phyloP scores from a whole-genome alignment of 2,888 invertebrate species.

The Ormia ochracea region DNA sequence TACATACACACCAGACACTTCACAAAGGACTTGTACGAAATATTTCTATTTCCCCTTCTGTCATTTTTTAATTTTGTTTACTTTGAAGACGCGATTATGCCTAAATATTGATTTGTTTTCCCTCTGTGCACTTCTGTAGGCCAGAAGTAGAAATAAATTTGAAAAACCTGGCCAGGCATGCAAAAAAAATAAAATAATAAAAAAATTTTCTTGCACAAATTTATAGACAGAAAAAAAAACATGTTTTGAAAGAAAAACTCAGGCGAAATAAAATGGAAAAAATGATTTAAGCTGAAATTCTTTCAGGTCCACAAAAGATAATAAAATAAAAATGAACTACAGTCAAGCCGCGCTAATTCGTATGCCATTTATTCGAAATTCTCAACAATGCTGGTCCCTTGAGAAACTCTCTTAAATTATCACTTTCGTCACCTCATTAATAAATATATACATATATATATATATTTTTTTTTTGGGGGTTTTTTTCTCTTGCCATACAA shows the following conservation, averaged over 20 bases:
- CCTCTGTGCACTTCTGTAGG: constrained; percentile 32
- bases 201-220: constrained; percentile 1
- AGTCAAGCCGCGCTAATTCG: too few relatives aligned
- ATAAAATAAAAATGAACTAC: too few relatives aligned
- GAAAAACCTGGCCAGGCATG: constrained; percentile 8
- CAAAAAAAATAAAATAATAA: constrained; percentile 19
- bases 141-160: constrained; percentile 36
- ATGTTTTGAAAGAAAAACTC: neutral
- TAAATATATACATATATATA: too few relatives aligned
- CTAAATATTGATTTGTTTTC: constrained; percentile 53
- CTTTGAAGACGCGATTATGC: constrained; percentile 29
- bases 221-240: neutral
- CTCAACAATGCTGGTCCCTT: too few relatives aligned
- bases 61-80: neutral
- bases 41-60: neutral
- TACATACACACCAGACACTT: neutral
- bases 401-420: too few relatives aligned
- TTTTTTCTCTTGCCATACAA: too few relatives aligned
- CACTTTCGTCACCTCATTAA: too few relatives aligned
- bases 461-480: too few relatives aligned
- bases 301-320: too few relatives aligned
- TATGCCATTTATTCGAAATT: too few relatives aligned
- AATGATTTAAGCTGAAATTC: too few relatives aligned
- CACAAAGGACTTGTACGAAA: neutral
- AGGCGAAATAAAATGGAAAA: too few relatives aligned